A percentile compares a stretch with the other conserved stretches of the same genome.
Evolutionary conservation across 2,888 invertebrate species (phyloP).

Genomic region (Cepaea hortensis): DNA sequence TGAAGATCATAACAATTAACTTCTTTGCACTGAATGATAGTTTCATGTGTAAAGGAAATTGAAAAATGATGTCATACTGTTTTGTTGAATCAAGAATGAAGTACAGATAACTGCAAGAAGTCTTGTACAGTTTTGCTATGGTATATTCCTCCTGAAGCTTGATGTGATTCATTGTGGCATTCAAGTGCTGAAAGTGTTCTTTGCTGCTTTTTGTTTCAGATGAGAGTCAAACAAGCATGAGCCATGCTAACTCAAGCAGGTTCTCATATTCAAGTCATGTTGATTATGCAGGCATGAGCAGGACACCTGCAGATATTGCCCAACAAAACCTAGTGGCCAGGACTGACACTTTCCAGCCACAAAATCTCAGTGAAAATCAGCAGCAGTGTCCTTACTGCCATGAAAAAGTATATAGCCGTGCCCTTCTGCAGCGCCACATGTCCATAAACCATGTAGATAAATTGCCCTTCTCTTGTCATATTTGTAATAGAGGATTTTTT

Average conservation of each 20-base stretch:
- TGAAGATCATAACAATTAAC: background rate
- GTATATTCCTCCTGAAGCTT: background rate
- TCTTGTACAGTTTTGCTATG: background rate
- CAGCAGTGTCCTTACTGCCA: slow-evolving; percentile 19
- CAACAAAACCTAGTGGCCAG: background rate
- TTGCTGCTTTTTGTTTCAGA: slow-evolving; percentile 25
- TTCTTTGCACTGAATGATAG: background rate
- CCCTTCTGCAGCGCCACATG: slow-evolving; percentile 38
- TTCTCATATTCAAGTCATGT: slow-evolving; percentile 5
- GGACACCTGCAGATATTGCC: background rate
- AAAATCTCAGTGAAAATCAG: background rate
- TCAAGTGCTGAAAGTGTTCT: slow-evolving; percentile 10
- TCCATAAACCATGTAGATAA: slow-evolving; percentile 30
- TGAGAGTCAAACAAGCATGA: background rate
- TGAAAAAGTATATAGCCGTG: background rate
- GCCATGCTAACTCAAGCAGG: background rate
- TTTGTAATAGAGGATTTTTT: slow-evolving; percentile 42
- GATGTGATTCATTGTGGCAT: background rate
- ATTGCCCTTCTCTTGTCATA: slow-evolving; percentile 37
- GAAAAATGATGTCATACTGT: background rate
- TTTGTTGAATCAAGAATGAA: background rate
- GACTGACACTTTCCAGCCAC: background rate
- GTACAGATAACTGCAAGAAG: background rate
- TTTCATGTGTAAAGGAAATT: background rate
- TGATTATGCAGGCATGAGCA: background rate